These are phyloP conservation scores for Piprites chloris DNA, from an alignment of 2,113 vertebrate species.

Conservation along the genomic window DNA sequence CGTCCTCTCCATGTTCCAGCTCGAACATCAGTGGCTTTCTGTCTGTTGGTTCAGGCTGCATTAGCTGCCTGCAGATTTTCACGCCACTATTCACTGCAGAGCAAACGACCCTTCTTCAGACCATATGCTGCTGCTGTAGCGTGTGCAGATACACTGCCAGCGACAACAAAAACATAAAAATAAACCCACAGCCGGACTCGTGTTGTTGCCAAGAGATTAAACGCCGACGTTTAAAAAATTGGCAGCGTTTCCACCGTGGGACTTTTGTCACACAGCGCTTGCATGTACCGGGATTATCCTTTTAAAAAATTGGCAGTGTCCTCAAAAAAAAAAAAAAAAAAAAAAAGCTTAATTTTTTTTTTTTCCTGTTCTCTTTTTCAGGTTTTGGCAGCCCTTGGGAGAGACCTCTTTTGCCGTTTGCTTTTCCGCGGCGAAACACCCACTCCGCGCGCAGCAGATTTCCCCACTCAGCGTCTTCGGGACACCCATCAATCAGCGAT, in stretches of 20 bases:
- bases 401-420: slow-evolving; percentile 39
- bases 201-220: slow-evolving; percentile 16
- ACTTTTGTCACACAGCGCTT: not conserved
- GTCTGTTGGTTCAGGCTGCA: not conserved
- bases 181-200: not conserved
- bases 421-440: slow-evolving; percentile 24
- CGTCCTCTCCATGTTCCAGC: not conserved
- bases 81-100: not conserved
- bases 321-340: slow-evolving; percentile 13
- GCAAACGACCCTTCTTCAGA: not conserved
- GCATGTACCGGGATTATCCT: slow-evolving; percentile 60
- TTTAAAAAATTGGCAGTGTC: slow-evolving; percentile 41
- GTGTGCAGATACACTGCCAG: not conserved
- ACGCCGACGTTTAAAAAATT: not conserved
- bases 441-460: not conserved
- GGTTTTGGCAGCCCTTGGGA: slow-evolving; percentile 6
- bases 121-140: not conserved
- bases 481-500: not conserved
- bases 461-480: slow-evolving; percentile 31
- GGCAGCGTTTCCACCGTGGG: not conserved
- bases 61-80: not conserved
- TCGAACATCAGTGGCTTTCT: not conserved
- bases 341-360: not conserved
- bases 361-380: not conserved
- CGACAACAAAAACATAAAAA: not conserved